Evolutionary conservation across 2,888 invertebrate genomes (phyloP).

Genomic region (Pycnomerus fuliginosus): DNA sequence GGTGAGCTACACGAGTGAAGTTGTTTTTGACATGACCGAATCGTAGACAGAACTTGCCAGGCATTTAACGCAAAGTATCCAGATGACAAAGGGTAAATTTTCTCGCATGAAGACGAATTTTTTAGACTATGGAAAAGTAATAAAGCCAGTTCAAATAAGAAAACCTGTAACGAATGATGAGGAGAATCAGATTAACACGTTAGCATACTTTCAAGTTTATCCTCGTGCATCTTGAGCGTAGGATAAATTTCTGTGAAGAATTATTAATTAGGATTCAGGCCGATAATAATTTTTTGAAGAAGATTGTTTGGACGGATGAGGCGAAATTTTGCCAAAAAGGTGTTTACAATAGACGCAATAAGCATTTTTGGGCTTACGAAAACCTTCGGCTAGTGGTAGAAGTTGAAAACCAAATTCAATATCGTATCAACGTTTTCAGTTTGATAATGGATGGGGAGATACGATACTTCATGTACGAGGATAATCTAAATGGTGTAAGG

Average conservation of each 20-base stretch:
- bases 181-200: not conserved
- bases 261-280: not conserved
- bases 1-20: too few relatives aligned
- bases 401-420: not conserved
- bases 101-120: not conserved
- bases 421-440: slow-evolving; percentile 3
- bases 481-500: not conserved
- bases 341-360: slow-evolving; percentile 1
- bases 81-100: not conserved
- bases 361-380: slow-evolving; percentile 2
- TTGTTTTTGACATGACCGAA: too few relatives aligned
- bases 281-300: not conserved
- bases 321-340: too few relatives aligned
- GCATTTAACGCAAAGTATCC: too few relatives aligned
- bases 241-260: not conserved
- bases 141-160: too few relatives aligned
- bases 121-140: too few relatives aligned
- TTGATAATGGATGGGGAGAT: not conserved
- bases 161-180: not conserved
- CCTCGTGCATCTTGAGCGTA: not conserved
- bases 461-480: not conserved
- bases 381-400: slow-evolving; percentile 2
- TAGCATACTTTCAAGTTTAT: not conserved
- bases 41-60: too few relatives aligned
- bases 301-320: not conserved